Conservation (phyloP, 2,113 vertebrate species). For the Lipophrys pholis region DNA sequence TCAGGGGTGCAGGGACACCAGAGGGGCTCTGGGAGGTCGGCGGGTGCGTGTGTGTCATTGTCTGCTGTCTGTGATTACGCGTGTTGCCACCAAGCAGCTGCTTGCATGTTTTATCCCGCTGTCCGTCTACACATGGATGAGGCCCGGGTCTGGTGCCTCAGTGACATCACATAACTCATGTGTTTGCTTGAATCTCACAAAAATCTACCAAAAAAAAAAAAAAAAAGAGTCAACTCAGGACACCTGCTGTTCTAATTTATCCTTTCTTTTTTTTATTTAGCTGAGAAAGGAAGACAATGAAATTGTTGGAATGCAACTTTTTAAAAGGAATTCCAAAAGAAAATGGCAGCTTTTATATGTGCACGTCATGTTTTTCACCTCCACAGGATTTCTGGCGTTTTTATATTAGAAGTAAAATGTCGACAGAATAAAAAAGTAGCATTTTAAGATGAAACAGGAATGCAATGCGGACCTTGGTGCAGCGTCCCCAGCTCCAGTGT, state of each 20-base stretch:
- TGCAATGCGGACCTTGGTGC: not conserved
- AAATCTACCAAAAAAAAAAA: constrained; percentile 3
- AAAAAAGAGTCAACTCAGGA: not conserved
- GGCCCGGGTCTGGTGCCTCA: constrained; percentile 56
- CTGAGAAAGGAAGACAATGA: not conserved
- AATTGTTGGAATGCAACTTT: not conserved
- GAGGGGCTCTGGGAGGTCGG: constrained; percentile 55
- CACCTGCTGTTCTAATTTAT: not conserved
- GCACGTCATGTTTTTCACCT: not conserved
- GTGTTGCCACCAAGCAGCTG: constrained; percentile 76
- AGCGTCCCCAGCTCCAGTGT: constrained; percentile 40
- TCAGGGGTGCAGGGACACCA: constrained; percentile 48
- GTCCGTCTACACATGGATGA: constrained; percentile 42
- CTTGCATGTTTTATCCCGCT: constrained; percentile 72
- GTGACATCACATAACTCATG: constrained; percentile 58
- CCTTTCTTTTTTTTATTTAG: not conserved
- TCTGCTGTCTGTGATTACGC: constrained; percentile 69
- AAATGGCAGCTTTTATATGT: not conserved
- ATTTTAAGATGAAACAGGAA: constrained; percentile 10
- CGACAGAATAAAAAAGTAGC: not conserved
- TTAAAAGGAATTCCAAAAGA: not conserved
- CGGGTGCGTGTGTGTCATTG: constrained; percentile 72
- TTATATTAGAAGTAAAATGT: not conserved
- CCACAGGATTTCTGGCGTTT: not conserved
- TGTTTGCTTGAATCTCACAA: not conserved